Evolutionary conservation across 2,113 vertebrate genomes (phyloP).

Genomic region (Marmota monax): DNA sequence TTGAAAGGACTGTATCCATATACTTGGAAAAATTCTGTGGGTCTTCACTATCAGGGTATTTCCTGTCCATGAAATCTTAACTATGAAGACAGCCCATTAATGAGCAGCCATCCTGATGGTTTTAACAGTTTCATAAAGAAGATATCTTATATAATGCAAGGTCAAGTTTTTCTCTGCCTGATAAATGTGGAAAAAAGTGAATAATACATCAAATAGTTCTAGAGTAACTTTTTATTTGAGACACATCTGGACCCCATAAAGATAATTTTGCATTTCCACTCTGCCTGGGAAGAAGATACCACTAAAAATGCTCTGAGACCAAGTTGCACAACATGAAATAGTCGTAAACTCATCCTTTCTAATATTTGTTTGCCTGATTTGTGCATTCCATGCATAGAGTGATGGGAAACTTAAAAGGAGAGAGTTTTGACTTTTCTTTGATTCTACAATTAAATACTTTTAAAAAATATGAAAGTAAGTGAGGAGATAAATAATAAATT

Average conservation of each 20-base stretch:
- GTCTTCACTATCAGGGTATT: background rate
- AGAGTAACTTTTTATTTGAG: slow-evolving; percentile 49
- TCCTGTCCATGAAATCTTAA: background rate
- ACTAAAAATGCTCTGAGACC: slow-evolving; percentile 13
- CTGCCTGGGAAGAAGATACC: background rate
- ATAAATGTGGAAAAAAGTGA: slow-evolving; percentile 11
- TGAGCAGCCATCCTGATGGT: background rate
- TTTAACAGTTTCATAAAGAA: slow-evolving; percentile 35
- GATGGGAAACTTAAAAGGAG: background rate
- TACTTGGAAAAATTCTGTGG: background rate
- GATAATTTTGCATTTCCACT: slow-evolving; percentile 51
- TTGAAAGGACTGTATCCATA: background rate
- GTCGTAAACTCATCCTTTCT: background rate
- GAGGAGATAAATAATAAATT: background rate
- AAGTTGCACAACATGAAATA: background rate
- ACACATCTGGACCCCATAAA: slow-evolving; percentile 71
- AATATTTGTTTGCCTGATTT: background rate
- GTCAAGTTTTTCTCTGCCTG: slow-evolving; percentile 21
- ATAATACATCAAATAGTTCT: background rate
- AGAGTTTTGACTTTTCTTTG: background rate
- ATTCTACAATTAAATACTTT: slow-evolving; percentile 17
- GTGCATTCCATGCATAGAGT: background rate
- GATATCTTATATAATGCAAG: background rate
- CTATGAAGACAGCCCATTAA: background rate
- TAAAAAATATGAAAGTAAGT: background rate